A percentile compares a stretch with the other conserved stretches of the same genome.
Evolutionary conservation across 2,113 vertebrate genomes (phyloP).

Genomic region (Cinclus cinclus): DNA sequence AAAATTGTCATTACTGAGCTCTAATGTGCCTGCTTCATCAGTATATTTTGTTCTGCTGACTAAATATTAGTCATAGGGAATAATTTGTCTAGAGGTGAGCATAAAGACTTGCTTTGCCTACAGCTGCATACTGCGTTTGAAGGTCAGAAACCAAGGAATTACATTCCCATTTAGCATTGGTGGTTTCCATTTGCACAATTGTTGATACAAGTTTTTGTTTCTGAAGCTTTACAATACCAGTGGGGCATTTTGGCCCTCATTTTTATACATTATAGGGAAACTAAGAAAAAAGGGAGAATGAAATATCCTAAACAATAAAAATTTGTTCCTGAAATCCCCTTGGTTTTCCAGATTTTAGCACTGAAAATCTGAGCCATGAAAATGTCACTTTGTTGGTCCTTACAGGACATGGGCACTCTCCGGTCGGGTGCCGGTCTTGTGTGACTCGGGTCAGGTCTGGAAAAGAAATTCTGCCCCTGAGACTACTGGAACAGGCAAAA

Average conservation of each 20-base stretch:
- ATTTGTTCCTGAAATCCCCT: neutral
- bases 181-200: neutral
- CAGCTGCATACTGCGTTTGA: neutral
- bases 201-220: neutral
- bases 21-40: neutral
- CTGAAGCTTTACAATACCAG: neutral
- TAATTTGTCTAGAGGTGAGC: neutral
- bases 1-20: neutral
- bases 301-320: neutral
- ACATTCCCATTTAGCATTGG: neutral
- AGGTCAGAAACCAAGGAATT: neutral
- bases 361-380: neutral
- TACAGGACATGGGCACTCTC: fast-evolving
- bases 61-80: neutral
- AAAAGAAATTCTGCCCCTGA: neutral
- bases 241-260: neutral
- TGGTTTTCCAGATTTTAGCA: neutral
- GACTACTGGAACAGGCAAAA: neutral
- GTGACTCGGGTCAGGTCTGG: neutral
- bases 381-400: neutral
- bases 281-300: neutral
- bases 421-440: neutral
- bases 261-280: neutral
- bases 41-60: neutral
- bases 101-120: neutral